A percentile compares a stretch with the other conserved stretches of the same genome.
phyloP scores from a whole-genome alignment of 2,113 vertebrate genomes.

The Petaurus breviceps region DNA sequence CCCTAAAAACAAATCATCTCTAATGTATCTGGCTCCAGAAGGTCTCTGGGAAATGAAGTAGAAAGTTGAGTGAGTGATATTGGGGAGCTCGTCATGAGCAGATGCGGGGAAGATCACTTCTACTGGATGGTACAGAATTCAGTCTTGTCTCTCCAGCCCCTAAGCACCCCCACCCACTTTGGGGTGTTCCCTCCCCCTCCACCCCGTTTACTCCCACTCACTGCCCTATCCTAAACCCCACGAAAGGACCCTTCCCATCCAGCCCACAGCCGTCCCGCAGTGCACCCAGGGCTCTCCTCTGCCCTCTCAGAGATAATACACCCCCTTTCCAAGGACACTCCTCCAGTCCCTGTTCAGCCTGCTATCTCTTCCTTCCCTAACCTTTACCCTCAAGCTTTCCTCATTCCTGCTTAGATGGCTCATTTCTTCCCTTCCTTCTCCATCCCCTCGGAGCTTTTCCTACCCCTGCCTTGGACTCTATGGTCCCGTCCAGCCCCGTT shows the following conservation, averaged over 20 bases:
- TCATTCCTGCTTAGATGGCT: background rate
- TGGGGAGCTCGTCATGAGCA: background rate
- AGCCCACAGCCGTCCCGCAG: background rate
- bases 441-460: background rate
- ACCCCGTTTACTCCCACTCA: background rate
- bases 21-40: background rate
- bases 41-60: conserved; percentile 20
- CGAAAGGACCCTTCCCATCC: background rate
- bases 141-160: background rate
- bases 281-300: background rate
- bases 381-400: background rate
- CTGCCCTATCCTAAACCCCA: background rate
- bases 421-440: background rate
- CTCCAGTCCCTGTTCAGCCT: background rate
- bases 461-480: background rate
- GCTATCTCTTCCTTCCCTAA: background rate
- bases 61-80: background rate
- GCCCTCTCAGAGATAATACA: background rate
- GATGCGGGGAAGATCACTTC: background rate
- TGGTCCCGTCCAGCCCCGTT: background rate
- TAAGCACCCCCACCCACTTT: background rate
- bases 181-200: background rate
- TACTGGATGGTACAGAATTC: background rate
- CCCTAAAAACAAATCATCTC: background rate
- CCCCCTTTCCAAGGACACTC: background rate